Conservation (phyloP, 1,140 invertebrate genomes). For the Lordiphosa stackelbergi region DNA sequence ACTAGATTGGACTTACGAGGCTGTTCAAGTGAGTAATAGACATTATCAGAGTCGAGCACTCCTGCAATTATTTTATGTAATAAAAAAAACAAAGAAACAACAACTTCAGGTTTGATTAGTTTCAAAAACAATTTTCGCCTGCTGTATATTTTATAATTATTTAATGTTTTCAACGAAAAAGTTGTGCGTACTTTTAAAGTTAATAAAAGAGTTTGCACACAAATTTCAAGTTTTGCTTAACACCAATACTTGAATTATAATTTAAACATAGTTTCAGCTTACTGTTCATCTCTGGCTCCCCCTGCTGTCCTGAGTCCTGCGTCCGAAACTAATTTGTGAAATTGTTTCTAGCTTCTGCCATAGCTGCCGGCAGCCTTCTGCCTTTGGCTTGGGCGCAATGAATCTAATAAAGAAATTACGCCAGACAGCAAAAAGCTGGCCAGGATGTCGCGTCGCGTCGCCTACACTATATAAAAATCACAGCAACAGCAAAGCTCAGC, state of each 20-base stretch:
- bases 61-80: background rate
- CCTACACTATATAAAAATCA: slow-evolving; percentile 39
- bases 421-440: slow-evolving; percentile 33
- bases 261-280: no score
- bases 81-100: slow-evolving; percentile 14
- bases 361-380: slow-evolving; percentile 28
- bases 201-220: no score
- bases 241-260: no score
- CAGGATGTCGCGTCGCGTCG: slow-evolving; percentile 38
- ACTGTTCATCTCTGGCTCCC: no score
- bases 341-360: slow-evolving; percentile 61
- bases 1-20: no score
- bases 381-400: slow-evolving; percentile 38
- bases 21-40: no score
- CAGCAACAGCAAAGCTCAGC: slow-evolving; percentile 25
- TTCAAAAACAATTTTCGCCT: background rate
- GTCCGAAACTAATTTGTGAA: slow-evolving; percentile 57
- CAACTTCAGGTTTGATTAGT: slow-evolving; percentile 25
- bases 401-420: slow-evolving; percentile 75
- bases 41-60: background rate
- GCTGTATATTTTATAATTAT: slow-evolving; percentile 43
- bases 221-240: no score
- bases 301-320: background rate
- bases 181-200: no score
- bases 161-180: slow-evolving; percentile 25